A percentile compares a stretch with the other conserved stretches of the same genome.
Conservation (phyloP, 2,113 vertebrate genomes). For the Bucco capensis region DNA sequence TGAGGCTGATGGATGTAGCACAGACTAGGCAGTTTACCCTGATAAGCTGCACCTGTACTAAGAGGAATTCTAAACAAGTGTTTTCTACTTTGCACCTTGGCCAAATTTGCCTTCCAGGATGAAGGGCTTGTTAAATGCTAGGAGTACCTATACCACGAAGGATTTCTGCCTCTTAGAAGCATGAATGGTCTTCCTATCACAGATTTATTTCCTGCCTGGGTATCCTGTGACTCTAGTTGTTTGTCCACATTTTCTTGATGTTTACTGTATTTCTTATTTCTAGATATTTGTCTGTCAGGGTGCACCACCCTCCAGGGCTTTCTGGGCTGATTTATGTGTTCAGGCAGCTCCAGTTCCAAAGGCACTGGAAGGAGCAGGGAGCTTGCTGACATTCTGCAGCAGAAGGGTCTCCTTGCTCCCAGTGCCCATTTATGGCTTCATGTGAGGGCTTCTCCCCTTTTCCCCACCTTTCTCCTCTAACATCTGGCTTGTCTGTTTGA, state of each 20-base stretch:
- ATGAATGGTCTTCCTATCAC: accelerated
- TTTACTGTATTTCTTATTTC: background rate
- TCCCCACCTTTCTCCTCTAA: background rate
- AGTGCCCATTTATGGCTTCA: accelerated
- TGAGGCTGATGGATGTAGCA: background rate
- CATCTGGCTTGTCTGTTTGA: background rate
- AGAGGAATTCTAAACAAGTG: background rate
- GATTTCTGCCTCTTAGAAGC: background rate
- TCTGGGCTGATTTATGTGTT: accelerated
- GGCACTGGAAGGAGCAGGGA: background rate
- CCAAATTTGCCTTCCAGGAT: background rate
- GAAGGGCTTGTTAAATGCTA: background rate
- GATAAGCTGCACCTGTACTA: background rate
- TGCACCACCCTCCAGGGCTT: background rate
- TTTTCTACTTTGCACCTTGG: background rate
- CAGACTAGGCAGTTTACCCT: background rate
- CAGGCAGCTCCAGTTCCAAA: background rate
- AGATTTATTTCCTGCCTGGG: background rate
- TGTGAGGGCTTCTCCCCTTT: background rate
- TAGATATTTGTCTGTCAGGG: background rate
- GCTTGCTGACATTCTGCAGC: background rate
- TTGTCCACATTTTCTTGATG: background rate
- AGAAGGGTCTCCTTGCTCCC: background rate
- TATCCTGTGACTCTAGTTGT: background rate
- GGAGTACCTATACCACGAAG: background rate